A percentile compares a stretch with the other conserved stretches of the same genome.
Conservation (phyloP, 2,888 invertebrate genomes). For the Plemyria rubiginata region DNA sequence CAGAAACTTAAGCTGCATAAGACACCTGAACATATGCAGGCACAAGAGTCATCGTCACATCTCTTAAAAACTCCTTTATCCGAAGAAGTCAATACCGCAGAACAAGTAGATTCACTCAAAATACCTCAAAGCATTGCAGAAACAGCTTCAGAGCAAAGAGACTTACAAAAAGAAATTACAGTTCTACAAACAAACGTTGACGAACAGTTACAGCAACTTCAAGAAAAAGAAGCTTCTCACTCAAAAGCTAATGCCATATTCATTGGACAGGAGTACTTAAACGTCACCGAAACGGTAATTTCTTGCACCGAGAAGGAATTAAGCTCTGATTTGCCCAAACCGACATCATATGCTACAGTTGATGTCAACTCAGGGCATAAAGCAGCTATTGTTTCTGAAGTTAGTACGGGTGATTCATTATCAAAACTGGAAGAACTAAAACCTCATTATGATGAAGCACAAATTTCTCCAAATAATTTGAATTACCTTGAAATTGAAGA, state of each 20-base stretch:
- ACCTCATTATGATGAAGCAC: conserved; percentile 65
- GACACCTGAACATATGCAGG: conserved; percentile 53
- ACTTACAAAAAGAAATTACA: conserved; percentile 71
- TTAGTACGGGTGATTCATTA: conserved; percentile 64
- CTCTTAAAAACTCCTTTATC: conserved; percentile 73
- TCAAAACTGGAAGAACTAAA: conserved; percentile 55
- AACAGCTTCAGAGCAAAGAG: conserved; percentile 63
- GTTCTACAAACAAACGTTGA: conserved; percentile 67
- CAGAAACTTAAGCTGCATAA: conserved; percentile 71
- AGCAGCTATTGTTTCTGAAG: conserved; percentile 78
- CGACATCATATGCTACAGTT: conserved; percentile 77
- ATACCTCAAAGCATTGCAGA: conserved; percentile 47
- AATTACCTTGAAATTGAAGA: conserved; percentile 69
- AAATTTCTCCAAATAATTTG: conserved; percentile 59
- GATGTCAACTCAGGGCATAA: conserved; percentile 81
- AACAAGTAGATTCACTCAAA: conserved; percentile 63
- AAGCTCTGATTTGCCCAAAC: conserved; percentile 61
- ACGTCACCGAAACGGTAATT: conserved; percentile 83
- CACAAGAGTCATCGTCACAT: conserved; percentile 58
- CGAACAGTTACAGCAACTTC: conserved; percentile 81
- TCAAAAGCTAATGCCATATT: conserved; percentile 83
- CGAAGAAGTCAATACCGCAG: conserved; percentile 75
- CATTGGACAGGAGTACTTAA: conserved; percentile 85
- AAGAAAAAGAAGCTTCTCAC: conserved; percentile 81
- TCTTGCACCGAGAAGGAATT: conserved; percentile 81